Evolutionary conservation across 2,113 vertebrate genomes (phyloP).

Genomic region (Muntiacus muntjak): DNA sequence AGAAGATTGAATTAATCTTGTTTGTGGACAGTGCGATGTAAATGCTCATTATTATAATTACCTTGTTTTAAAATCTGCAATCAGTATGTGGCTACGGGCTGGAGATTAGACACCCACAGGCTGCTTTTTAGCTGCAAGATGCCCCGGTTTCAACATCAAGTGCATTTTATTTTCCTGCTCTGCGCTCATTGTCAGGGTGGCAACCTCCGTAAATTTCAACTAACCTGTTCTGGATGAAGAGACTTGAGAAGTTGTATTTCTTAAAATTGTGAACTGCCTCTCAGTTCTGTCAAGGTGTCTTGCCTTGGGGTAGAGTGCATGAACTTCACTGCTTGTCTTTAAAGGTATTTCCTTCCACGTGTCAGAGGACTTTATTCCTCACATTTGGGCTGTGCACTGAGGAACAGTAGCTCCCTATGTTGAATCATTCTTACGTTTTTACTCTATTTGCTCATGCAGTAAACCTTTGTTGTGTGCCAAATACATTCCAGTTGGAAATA

Average conservation of each 20-base stretch:
- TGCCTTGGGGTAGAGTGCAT: not conserved
- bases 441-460: not conserved
- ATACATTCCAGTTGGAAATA: not conserved
- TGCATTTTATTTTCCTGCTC: not conserved
- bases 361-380: not conserved
- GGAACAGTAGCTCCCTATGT: not conserved
- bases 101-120: not conserved
- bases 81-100: not conserved
- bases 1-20: not conserved
- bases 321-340: not conserved
- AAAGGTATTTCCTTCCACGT: not conserved
- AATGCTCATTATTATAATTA: not conserved
- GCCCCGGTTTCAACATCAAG: not conserved
- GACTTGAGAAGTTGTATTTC: not conserved
- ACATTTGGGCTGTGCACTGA: not conserved
- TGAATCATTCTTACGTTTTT: not conserved
- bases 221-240: not conserved
- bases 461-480: not conserved
- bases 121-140: not conserved
- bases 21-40: not conserved
- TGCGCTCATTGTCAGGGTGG: not conserved
- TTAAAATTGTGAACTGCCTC: not conserved
- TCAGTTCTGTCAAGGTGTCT: not conserved
- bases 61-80: not conserved
- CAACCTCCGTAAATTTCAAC: not conserved